Percentiles rank a stretch among this genome's conserved stretches.
Conservation (phyloP, 2,113 vertebrate genomes). For the Ondatra zibethicus region DNA sequence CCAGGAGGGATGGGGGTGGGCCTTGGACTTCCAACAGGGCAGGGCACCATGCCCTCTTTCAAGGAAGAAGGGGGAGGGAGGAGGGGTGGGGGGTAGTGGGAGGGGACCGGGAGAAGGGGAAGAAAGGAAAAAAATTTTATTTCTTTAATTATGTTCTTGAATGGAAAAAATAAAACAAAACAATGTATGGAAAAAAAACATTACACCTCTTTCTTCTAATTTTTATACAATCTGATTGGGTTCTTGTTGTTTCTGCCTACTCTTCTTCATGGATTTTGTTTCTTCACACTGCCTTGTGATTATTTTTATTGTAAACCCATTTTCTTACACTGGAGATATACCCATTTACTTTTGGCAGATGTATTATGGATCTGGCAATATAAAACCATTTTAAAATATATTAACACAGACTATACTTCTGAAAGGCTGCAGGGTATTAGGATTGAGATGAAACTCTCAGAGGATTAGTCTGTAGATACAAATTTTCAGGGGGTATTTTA, state of each 20-base stretch:
- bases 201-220: too few relatives aligned
- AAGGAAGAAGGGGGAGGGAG: too few relatives aligned
- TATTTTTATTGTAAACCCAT: not conserved
- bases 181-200: too few relatives aligned
- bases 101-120: too few relatives aligned
- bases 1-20: too few relatives aligned
- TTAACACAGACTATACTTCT: not conserved
- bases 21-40: too few relatives aligned
- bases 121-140: too few relatives aligned
- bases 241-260: not conserved
- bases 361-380: not conserved
- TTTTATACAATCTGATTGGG: not conserved
- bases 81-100: too few relatives aligned
- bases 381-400: not conserved
- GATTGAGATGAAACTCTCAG: not conserved
- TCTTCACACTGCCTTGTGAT: not conserved
- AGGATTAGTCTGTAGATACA: not conserved
- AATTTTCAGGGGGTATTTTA: not conserved
- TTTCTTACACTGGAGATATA: not conserved
- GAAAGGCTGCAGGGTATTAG: not conserved
- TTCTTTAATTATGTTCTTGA: too few relatives aligned
- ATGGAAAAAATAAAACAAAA: too few relatives aligned
- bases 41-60: too few relatives aligned
- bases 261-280: not conserved
- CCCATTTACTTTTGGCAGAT: not conserved